Evolutionary conservation across 1,140 invertebrate genomes (phyloP).

Genomic region (Heliconius congener): DNA sequence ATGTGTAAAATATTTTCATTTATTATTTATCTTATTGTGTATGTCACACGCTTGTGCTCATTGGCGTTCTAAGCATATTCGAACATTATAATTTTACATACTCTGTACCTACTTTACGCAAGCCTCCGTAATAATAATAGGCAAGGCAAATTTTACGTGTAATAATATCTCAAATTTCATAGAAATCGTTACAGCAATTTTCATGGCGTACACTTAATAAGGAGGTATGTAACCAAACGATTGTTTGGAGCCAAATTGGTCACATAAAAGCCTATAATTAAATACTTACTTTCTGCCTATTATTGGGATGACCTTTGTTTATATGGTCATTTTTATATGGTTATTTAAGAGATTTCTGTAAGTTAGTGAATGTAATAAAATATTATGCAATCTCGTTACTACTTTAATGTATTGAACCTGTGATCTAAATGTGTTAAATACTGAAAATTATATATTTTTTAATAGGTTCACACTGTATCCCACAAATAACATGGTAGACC

Average conservation of each 20-base stretch:
- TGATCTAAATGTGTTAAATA: too few relatives aligned
- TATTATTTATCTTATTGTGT: too few relatives aligned
- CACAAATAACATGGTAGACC: too few relatives aligned
- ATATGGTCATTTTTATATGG: conserved; percentile 2
- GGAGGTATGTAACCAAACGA: neutral
- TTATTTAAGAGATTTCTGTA: neutral
- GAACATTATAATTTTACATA: neutral
- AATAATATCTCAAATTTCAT: conserved; percentile 8
- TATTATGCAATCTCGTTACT: neutral
- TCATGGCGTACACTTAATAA: neutral
- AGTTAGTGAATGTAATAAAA: neutral
- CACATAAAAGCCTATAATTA: neutral
- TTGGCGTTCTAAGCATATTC: too few relatives aligned
- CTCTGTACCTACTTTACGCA: neutral
- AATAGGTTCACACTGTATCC: too few relatives aligned
- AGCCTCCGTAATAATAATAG: neutral
- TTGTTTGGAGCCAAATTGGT: neutral
- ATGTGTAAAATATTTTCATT: too few relatives aligned
- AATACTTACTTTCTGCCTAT: neutral
- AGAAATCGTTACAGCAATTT: conserved; percentile 18
- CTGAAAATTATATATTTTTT: neutral
- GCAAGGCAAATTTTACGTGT: neutral
- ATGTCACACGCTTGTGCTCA: too few relatives aligned
- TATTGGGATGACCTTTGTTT: conserved; percentile 6
- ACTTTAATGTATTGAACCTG: too few relatives aligned